phyloP scores from a whole-genome alignment of 2,113 vertebrate species.

The Prunella fulvescens region DNA sequence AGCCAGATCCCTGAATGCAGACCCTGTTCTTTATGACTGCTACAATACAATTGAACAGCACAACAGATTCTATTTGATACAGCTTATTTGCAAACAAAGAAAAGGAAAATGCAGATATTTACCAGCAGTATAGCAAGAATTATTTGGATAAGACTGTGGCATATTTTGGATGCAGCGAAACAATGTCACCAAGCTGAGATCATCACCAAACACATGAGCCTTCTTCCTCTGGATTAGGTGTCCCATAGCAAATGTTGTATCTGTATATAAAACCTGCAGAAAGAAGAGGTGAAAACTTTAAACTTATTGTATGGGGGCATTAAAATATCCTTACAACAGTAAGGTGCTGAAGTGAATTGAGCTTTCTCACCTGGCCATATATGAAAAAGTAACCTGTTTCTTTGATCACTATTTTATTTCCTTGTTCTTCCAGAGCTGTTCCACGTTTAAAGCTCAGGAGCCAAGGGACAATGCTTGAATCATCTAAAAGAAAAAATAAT shows the following conservation, averaged over 20 bases:
- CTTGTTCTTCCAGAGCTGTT: constrained; percentile 79
- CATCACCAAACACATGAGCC: constrained; percentile 85
- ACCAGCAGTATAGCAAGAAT: constrained; percentile 98
- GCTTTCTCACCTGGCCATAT: constrained; percentile 86
- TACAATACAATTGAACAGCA: background rate
- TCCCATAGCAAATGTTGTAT: constrained; percentile 88
- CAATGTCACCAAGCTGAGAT: constrained; percentile 83
- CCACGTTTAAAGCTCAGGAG: constrained; percentile 89
- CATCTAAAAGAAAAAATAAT: constrained; percentile 50
- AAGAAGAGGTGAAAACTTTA: background rate
- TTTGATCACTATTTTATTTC: constrained; percentile 85
- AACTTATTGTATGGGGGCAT: background rate
- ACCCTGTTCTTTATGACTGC: background rate
- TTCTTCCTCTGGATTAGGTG: constrained; percentile 91
- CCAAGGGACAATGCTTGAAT: constrained; percentile 83
- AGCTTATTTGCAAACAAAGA: background rate
- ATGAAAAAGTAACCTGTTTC: constrained; percentile 94
- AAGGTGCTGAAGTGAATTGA: background rate
- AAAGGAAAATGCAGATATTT: constrained; percentile 33
- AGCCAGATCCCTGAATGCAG: background rate
- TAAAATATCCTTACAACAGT: background rate
- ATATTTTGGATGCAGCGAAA: constrained; percentile 95
- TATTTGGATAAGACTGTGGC: constrained; percentile 81
- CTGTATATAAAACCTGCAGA: constrained; percentile 87
- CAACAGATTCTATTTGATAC: background rate